Conservation (phyloP, 2,888 invertebrate species). For the Epistrophe eligans region DNA sequence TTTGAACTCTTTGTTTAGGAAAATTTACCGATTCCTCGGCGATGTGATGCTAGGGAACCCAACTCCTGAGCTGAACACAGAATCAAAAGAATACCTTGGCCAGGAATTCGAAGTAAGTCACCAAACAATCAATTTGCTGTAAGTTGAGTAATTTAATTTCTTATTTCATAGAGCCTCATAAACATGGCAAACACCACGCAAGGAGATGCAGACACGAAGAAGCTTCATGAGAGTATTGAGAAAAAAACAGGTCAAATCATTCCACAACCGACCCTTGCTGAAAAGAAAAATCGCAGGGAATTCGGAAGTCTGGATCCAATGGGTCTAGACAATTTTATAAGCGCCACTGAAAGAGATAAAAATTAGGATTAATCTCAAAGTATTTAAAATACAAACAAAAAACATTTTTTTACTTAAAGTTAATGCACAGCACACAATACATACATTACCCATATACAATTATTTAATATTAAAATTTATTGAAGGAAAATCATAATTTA, state of each 20-base stretch:
- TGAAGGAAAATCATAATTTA: not conserved
- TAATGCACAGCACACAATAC: conserved; percentile 23
- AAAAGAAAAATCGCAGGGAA: conserved; percentile 59
- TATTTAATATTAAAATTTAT: conserved; percentile 22
- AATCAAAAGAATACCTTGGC: conserved; percentile 78
- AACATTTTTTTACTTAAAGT: conserved; percentile 1
- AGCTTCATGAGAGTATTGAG: conserved; percentile 40
- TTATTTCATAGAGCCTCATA: conserved; percentile 43
- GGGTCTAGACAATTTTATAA: conserved; percentile 59
- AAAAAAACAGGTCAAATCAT: conserved; percentile 40
- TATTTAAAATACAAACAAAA: conserved; percentile 24
- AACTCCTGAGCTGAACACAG: conserved; percentile 78
- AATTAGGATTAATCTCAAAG: conserved; percentile 15
- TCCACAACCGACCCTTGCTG: conserved; percentile 7
- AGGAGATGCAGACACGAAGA: conserved; percentile 56
- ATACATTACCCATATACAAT: conserved; percentile 28
- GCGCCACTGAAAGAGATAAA: conserved; percentile 13
- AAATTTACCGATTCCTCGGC: conserved; percentile 80
- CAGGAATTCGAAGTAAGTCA: conserved; percentile 79
- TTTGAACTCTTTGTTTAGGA: conserved; percentile 75
- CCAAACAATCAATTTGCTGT: not conserved
- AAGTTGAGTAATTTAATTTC: not conserved
- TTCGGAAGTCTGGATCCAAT: conserved; percentile 64
- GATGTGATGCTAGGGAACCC: conserved; percentile 81
- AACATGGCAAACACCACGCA: conserved; percentile 55